These are phyloP conservation scores for Carassius auratus DNA, from an alignment of 2,113 vertebrate species.

Conservation along the genomic window DNA sequence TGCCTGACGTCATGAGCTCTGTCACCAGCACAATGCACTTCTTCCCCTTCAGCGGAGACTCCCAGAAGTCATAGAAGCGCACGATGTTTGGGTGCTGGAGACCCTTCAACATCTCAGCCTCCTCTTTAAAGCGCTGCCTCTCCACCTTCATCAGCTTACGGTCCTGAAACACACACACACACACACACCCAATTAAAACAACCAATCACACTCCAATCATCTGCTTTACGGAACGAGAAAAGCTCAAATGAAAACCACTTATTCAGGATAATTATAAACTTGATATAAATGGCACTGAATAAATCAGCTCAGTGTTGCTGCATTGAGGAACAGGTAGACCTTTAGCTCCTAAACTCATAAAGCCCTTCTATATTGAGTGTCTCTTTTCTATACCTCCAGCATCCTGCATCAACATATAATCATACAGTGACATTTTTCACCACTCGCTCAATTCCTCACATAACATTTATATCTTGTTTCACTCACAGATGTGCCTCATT, in stretches of 20 bases:
- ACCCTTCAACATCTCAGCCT: constrained; percentile 97
- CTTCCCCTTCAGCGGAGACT: constrained; percentile 91
- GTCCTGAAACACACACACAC: constrained; percentile 75
- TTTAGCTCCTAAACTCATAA: too few species aligned
- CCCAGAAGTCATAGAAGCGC: constrained; percentile 98
- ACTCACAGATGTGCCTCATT: not conserved
- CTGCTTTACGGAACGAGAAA: not conserved
- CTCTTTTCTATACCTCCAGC: not conserved
- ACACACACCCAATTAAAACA: not conserved
- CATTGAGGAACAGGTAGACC: constrained; percentile 5
- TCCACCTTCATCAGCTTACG: constrained; percentile 93
- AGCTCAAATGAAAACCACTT: not conserved
- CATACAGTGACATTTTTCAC: not conserved
- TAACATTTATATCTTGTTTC: not conserved
- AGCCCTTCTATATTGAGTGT: not conserved
- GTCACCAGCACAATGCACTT: constrained; percentile 96
- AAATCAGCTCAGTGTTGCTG: not conserved
- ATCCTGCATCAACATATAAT: not conserved
- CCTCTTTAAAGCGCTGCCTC: constrained; percentile 94
- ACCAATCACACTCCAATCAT: too few species aligned
- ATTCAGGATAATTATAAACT: not conserved
- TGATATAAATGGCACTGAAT: not conserved
- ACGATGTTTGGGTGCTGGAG: constrained; percentile 97
- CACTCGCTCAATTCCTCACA: not conserved
- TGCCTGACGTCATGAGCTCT: constrained; percentile 97